Percentiles rank a stretch among this genome's conserved stretches.
Evolutionary conservation across 2,113 vertebrate species (phyloP).

Genomic region (Conger conger): DNA sequence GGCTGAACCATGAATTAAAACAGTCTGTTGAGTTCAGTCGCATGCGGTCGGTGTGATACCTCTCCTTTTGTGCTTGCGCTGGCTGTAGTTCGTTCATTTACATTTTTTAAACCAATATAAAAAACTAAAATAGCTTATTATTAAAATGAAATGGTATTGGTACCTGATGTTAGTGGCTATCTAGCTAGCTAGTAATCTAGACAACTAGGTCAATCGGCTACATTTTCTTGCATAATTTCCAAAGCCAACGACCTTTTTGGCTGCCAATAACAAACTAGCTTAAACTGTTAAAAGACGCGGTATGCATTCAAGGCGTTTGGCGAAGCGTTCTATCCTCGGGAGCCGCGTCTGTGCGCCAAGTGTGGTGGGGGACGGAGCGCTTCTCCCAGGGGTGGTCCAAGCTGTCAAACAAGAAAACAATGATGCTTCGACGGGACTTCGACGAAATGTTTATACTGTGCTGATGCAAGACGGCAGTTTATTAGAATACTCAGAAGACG

Average conservation of each 20-base stretch:
- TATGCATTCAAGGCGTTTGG: conserved; percentile 71
- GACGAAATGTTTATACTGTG: conserved; percentile 27
- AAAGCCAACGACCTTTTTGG: background rate
- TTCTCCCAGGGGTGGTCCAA: conserved; percentile 44
- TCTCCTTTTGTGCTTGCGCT: background rate
- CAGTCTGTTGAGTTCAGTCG: background rate
- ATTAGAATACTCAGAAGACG: conserved; percentile 29
- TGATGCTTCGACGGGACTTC: conserved; percentile 29
- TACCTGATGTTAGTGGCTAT: background rate
- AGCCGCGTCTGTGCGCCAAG: conserved; percentile 55
- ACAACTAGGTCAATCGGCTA: background rate
- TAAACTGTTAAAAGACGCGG: conserved; percentile 7
- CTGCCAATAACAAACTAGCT: background rate
- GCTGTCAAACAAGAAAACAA: conserved; percentile 48
- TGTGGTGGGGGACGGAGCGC: conserved; percentile 42
- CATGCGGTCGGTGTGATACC: background rate
- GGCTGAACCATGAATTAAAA: background rate
- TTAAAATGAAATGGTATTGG: background rate
- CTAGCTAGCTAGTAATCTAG: background rate
- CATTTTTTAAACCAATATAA: background rate
- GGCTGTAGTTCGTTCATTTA: background rate
- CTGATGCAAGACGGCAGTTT: conserved; percentile 48
- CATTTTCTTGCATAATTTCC: background rate
- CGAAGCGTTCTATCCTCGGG: conserved; percentile 72
- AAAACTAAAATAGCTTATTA: background rate